Conservation (phyloP, 2,797 vertebrate genomes). For the Labroides dimidiatus region DNA sequence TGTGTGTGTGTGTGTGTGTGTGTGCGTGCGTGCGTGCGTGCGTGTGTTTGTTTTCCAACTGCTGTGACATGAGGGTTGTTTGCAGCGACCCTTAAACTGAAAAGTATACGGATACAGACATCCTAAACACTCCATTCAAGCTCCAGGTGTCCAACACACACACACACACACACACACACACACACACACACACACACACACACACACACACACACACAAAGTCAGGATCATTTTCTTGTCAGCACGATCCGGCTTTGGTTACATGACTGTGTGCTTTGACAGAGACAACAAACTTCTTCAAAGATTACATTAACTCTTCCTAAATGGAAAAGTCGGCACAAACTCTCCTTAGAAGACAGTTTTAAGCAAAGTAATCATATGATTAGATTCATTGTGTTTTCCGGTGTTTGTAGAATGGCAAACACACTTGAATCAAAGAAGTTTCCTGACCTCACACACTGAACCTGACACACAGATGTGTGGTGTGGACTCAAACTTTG, state of each 20-base stretch:
- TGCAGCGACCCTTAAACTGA: constrained; percentile 72
- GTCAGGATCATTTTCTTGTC: constrained; percentile 56
- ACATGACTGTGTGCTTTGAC: constrained; percentile 39
- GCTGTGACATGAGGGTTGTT: constrained; percentile 53
- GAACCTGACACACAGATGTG: constrained; percentile 33
- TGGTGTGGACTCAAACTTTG: constrained; percentile 57
- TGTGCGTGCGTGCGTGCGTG: constrained; percentile 47
- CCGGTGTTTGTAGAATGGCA: constrained; percentile 33
- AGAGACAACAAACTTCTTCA: constrained; percentile 36
- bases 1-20: constrained; percentile 53
- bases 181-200: constrained; percentile 69
- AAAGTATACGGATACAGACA: constrained; percentile 68
- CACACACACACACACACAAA: constrained; percentile 46
- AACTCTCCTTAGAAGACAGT: not conserved
- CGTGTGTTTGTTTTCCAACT: constrained; percentile 73
- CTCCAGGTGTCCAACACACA: constrained; percentile 77
- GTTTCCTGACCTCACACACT: constrained; percentile 30
- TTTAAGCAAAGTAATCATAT: not conserved
- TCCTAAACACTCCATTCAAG: constrained; percentile 66
- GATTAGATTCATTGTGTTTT: constrained; percentile 20
- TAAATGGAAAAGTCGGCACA: not conserved
- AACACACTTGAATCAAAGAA: constrained; percentile 35
- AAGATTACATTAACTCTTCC: constrained; percentile 5
- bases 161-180: constrained; percentile 69
- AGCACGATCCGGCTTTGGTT: constrained; percentile 53